Percentiles rank a stretch among this genome's conserved stretches.
Evolutionary conservation across 2,113 vertebrate species (phyloP).

Genomic region (Thalassarche chlororhynchos): DNA sequence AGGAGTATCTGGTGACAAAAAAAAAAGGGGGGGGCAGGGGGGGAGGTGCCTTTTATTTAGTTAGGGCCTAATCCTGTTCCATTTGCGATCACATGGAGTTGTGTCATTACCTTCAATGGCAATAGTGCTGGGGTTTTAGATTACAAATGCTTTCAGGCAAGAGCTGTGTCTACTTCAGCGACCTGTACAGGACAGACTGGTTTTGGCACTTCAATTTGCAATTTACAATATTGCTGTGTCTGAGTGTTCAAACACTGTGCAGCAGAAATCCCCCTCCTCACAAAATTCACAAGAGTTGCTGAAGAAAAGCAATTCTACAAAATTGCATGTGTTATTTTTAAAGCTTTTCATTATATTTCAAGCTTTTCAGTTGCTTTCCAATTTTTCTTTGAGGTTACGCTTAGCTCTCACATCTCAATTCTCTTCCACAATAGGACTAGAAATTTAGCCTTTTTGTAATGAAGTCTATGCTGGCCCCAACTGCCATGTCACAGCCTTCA

Average conservation of each 20-base stretch:
- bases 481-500: not conserved
- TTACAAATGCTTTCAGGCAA: slow-evolving; percentile 57
- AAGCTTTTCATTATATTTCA: not conserved
- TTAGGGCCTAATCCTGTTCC: slow-evolving; percentile 42
- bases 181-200: slow-evolving; percentile 58
- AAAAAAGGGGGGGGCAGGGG: not conserved
- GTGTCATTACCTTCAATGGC: slow-evolving; percentile 8
- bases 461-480: not conserved
- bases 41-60: not conserved
- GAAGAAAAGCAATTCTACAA: not conserved
- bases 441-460: not conserved
- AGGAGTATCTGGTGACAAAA: not conserved
- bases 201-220: slow-evolving; percentile 35
- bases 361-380: not conserved
- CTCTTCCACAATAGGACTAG: not conserved
- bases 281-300: not conserved
- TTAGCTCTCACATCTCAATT: not conserved
- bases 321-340: not conserved
- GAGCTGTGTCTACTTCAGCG: slow-evolving; percentile 8
- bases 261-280: not conserved
- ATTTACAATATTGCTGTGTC: not conserved
- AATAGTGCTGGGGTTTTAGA: not conserved
- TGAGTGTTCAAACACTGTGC: fast-evolving
- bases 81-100: slow-evolving; percentile 6
- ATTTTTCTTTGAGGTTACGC: not conserved